Base-by-base conservation (phyloP, 2,113 vertebrate species). In the Podilymbus podiceps region DNA sequence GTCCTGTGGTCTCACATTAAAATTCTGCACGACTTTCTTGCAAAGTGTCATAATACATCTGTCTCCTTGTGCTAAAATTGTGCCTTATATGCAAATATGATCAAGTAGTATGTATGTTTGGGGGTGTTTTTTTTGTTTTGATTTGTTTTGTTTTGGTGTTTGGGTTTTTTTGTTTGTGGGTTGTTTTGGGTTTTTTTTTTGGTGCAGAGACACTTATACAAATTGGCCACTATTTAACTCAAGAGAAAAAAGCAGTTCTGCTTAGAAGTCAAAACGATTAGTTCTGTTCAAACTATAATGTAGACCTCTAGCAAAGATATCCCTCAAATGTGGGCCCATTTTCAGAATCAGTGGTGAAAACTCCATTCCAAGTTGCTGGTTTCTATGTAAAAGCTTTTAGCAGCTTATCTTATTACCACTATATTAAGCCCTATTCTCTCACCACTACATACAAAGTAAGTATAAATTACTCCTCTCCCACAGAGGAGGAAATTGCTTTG, bases 311-410 rank as follows among this genome's bases (percentile, higher is more conserved):
- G 44, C n/a, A 88, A 88, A 77, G 46, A 55, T 18, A 53, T 1
- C 6, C 17, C 19, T 53, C 40, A 50, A 87, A 69, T 8, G 6
- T 40, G 55, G 71, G 25, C 55, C 59, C 31, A 49, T 31, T 92
- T 89, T 84, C 76, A 84, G 22, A 0, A 40, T 13, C 49, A 80
- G 16, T n/a, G 47, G 25, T 55, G 53, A 74, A 90, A 93, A 47
- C 2, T 5, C 53, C 16, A 38, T 78, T 90, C 52, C 56, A 69
- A 58, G 33, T 35, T 67, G 21, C 30, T 90, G 64, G 30, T 25
- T 94, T 72, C 30, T 64, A 30, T 69, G 30, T 53, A 87, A 86
- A 90, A 89, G 22, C 44, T 94, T 94, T 92, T 94, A 90, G 49
- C 86, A 93, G 68, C 10, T 92, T 71, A 84, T 90, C 35, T 93